Conservation (phyloP, 2,888 invertebrate species). For the Allophyes oxyacanthae region DNA sequence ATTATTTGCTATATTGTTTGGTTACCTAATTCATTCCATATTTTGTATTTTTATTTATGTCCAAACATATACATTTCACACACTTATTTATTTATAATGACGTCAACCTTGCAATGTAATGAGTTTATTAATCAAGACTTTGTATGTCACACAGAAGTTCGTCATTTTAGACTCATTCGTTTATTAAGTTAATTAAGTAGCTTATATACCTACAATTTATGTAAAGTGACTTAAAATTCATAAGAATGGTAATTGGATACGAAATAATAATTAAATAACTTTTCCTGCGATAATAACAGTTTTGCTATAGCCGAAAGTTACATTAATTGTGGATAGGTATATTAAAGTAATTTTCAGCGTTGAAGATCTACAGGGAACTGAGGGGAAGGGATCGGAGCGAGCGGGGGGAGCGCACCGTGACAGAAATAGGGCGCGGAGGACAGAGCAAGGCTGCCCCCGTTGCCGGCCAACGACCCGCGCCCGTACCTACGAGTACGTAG, state of each 20-base stretch:
- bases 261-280: not conserved
- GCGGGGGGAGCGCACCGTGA: conserved; percentile 72
- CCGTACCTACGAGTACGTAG: conserved; percentile 69
- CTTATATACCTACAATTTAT: not conserved
- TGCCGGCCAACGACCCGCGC: conserved; percentile 84
- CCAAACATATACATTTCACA: not conserved
- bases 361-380: conserved; percentile 69
- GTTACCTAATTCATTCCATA: not conserved
- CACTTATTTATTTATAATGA: conserved; percentile 1
- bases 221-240: not conserved
- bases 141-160: not conserved
- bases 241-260: not conserved
- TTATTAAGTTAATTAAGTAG: not conserved
- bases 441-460: conserved; percentile 89
- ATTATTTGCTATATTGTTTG: too few species aligned
- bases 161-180: not conserved
- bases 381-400: conserved; percentile 47
- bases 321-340: conserved; percentile 59
- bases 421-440: conserved; percentile 89
- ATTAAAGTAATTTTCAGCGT: conserved; percentile 75
- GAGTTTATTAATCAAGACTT: conserved; percentile 8
- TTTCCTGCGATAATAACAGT: not conserved
- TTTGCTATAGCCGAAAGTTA: conserved; percentile 29
- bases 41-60: not conserved
- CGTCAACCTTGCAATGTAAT: conserved; percentile 6